Percentiles rank a stretch among this genome's conserved stretches.
Evolutionary conservation across 2,113 vertebrate genomes (phyloP).

Genomic region (Tringa solitaria): DNA sequence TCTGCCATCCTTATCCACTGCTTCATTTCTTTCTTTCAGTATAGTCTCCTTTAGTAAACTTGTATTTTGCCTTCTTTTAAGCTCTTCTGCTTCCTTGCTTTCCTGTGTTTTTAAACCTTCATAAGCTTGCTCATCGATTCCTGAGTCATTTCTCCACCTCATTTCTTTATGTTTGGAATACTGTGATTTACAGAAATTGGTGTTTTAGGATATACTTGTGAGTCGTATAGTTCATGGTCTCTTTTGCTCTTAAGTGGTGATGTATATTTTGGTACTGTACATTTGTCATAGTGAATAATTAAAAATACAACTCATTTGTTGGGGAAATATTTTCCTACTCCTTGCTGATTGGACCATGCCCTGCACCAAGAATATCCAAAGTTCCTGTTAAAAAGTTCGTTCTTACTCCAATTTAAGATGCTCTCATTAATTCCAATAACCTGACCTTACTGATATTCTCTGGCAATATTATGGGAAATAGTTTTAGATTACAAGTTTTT

Average conservation of each 20-base stretch:
- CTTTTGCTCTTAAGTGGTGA: not conserved
- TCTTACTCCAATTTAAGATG: not conserved
- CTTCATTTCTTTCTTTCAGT: not conserved
- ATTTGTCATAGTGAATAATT: not conserved
- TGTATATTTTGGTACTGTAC: not conserved
- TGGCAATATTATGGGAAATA: not conserved
- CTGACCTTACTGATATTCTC: not conserved
- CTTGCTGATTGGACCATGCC: not conserved
- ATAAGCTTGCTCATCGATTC: not conserved
- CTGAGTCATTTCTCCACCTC: not conserved
- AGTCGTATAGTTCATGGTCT: not conserved
- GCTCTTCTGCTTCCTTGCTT: not conserved
- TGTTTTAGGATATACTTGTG: not conserved
- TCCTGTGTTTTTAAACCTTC: not conserved
- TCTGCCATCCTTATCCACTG: not conserved
- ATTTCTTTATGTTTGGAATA: not conserved
- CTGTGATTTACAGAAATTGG: not conserved
- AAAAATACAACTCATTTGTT: not conserved
- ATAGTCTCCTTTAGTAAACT: not conserved
- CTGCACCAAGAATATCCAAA: not conserved
- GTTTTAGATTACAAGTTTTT: not conserved
- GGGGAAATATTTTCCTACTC: not conserved
- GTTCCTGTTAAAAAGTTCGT: not conserved
- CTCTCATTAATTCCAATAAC: not conserved
- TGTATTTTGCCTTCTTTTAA: not conserved